A percentile compares a stretch with the other conserved stretches of the same genome.
These are phyloP conservation scores for Thelohanellus kitauei DNA, from an alignment of 30 jellyfish, hydroid and myxozoan genomes.

Conservation along the genomic window DNA sequence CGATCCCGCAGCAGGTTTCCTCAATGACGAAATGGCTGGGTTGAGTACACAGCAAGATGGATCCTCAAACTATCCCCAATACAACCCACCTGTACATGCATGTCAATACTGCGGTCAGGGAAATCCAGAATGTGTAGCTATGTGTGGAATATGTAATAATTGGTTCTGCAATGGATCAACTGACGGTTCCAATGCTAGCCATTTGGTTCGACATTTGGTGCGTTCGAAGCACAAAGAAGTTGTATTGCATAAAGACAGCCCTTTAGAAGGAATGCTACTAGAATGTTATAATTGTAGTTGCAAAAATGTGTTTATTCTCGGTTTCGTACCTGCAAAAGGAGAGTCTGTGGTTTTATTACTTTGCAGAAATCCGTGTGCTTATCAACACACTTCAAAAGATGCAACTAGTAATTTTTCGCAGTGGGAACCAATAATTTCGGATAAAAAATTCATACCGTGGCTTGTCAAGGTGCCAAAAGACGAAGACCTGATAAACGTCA, in stretches of 20 bases:
- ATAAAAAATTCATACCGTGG: constrained; percentile 60
- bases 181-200: constrained; percentile 64
- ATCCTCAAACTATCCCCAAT: no score
- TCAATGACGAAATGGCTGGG: no score
- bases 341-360: constrained; percentile 74
- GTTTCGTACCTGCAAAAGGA: constrained; percentile 93
- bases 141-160: constrained; percentile 27
- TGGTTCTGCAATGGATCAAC: constrained; percentile 96
- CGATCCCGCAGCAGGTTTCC: no score
- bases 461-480: constrained; percentile 76
- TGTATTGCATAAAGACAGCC: constrained; percentile 84
- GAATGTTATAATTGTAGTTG: constrained; percentile 95
- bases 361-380: constrained; percentile 94
- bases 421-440: constrained; percentile 91
- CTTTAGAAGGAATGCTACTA: constrained; percentile 57
- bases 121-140: constrained; percentile 75
- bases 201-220: constrained; percentile 57
- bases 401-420: constrained; percentile 67
- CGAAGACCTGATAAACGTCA: constrained; percentile 67
- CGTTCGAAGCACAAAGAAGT: constrained; percentile 95
- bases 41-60: no score
- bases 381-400: constrained; percentile 69
- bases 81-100: no score
- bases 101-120: no score
- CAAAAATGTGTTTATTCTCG: constrained; percentile 75